Conservation (phyloP, 2,888 invertebrate species). For the Pollenia angustigena region DNA sequence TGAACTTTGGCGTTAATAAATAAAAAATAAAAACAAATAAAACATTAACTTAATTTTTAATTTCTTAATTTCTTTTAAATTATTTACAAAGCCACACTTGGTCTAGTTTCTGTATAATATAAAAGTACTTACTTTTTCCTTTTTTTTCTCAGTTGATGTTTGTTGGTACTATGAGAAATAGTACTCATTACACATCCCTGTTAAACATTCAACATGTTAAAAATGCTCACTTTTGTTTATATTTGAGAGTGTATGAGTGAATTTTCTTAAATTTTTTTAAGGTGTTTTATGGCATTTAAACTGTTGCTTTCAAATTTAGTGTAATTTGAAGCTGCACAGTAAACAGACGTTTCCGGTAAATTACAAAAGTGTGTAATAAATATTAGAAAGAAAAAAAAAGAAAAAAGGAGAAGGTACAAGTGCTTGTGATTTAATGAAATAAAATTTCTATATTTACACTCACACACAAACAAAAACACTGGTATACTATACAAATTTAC, state of each 20-base stretch:
- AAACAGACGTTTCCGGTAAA: constrained; percentile 69
- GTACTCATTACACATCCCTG: background rate
- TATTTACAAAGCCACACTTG: too few relatives aligned
- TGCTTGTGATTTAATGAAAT: constrained; percentile 34
- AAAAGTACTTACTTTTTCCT: background rate
- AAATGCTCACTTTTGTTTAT: background rate
- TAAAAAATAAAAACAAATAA: background rate
- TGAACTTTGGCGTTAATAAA: too few relatives aligned
- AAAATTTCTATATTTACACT: background rate
- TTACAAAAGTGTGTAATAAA: constrained; percentile 1
- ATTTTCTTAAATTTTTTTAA: constrained; percentile 8
- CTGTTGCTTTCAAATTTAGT: constrained; percentile 63
- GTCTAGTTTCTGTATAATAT: too few relatives aligned
- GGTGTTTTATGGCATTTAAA: constrained; percentile 57
- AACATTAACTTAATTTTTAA: too few relatives aligned
- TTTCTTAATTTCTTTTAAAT: too few relatives aligned
- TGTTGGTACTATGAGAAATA: background rate
- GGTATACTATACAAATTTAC: background rate
- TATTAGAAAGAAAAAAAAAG: constrained; percentile 11
- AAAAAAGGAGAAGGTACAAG: constrained; percentile 32
- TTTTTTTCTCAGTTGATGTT: background rate
- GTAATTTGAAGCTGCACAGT: constrained; percentile 63
- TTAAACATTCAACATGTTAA: constrained; percentile 35
- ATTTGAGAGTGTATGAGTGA: background rate
- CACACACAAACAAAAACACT: background rate